phyloP scores from a whole-genome alignment of 1,140 invertebrate genomes.

The Proales similis region DNA sequence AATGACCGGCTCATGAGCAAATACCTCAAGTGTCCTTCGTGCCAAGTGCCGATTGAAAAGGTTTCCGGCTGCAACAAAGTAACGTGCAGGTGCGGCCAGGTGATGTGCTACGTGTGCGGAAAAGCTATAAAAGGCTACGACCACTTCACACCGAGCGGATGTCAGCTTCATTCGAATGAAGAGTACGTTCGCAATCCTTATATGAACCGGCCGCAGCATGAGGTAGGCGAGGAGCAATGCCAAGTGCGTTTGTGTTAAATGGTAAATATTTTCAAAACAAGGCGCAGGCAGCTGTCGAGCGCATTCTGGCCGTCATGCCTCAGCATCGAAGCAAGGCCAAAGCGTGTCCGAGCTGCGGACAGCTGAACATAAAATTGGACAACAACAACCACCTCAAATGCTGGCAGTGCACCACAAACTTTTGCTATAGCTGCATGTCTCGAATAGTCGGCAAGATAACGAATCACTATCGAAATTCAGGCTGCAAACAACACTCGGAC shows the following conservation, averaged over 20 bases:
- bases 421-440: not conserved
- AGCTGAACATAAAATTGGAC: not conserved
- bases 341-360: not conserved
- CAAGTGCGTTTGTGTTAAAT: no score
- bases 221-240: no score
- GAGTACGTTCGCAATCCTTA: not conserved
- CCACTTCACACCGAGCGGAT: constrained; percentile 56
- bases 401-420: not conserved
- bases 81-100: constrained; percentile 62
- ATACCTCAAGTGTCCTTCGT: not conserved
- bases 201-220: not conserved
- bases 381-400: not conserved
- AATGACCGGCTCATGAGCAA: not conserved
- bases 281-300: not conserved
- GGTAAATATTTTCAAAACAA: no score
- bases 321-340: not conserved
- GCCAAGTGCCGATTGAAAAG: constrained; percentile 47
- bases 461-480: not conserved
- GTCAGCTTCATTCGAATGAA: not conserved
- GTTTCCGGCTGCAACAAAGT: constrained; percentile 65
- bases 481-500: not conserved
- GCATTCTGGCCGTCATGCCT: not conserved
- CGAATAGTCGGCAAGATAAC: not conserved
- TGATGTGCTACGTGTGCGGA: constrained; percentile 64
- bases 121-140: constrained; percentile 57